These are phyloP conservation scores for Colaptes auratus DNA, from an alignment of 2,113 vertebrate genomes.

Conservation along the genomic window DNA sequence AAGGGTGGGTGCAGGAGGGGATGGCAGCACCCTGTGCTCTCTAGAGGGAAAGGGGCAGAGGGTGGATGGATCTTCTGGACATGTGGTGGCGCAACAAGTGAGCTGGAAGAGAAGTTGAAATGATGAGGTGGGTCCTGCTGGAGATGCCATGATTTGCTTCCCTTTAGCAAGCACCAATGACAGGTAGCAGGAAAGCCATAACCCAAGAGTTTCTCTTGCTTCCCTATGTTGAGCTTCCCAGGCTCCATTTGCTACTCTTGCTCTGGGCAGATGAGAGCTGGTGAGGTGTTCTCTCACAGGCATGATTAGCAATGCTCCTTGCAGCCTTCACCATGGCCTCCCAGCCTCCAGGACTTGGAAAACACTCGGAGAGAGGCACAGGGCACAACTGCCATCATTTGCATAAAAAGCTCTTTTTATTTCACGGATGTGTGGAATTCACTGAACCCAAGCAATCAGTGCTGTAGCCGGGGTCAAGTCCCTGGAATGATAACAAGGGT, in stretches of 20 bases:
- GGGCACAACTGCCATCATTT: background rate
- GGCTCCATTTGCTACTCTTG: background rate
- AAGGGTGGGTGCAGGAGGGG: background rate
- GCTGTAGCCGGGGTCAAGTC: background rate
- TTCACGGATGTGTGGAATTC: background rate
- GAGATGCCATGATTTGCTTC: background rate
- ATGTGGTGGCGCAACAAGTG: rapidly evolving
- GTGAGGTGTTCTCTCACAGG: background rate
- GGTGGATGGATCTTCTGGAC: background rate
- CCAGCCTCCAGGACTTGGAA: background rate
- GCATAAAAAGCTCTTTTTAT: background rate
- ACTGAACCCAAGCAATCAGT: background rate
- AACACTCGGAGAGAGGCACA: background rate
- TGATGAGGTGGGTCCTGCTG: background rate
- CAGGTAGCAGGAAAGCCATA: background rate
- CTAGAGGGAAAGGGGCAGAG: no score
- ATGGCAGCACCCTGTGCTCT: background rate
- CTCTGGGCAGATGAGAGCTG: background rate
- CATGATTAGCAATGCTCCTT: background rate
- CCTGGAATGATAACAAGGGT: background rate
- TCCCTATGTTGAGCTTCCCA: background rate
- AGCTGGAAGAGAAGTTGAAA: background rate
- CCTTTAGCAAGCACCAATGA: background rate
- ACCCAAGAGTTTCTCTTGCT: background rate
- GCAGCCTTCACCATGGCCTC: background rate